Percentiles rank a stretch among this genome's conserved stretches.
Conservation (phyloP, 2,113 vertebrate species). For the Podilymbus podiceps region DNA sequence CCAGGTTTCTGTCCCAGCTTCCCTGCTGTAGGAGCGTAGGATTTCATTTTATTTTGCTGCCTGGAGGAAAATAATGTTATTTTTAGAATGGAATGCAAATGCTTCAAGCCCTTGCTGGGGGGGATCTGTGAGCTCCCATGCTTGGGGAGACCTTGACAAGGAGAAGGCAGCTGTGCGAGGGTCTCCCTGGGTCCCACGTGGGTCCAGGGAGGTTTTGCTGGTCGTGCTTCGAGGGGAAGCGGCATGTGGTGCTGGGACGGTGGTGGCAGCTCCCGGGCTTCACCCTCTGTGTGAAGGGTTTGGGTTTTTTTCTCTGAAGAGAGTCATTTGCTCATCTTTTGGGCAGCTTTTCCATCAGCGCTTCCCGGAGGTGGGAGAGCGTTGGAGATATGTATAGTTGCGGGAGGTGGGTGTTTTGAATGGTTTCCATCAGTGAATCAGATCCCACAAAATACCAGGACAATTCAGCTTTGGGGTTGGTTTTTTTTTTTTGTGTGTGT, state of each 20-base stretch:
- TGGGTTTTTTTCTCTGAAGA: background rate
- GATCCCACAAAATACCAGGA: background rate
- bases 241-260: accelerated
- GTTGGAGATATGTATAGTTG: slow-evolving; percentile 24
- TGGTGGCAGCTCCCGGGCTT: background rate
- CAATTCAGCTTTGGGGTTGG: background rate
- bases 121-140: background rate
- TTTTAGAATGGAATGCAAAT: slow-evolving; percentile 3
- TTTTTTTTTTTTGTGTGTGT: no score
- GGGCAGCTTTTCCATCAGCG: slow-evolving; percentile 39
- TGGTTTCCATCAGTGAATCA: slow-evolving; percentile 58
- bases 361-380: slow-evolving; percentile 47
- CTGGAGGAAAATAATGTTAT: slow-evolving; percentile 24
- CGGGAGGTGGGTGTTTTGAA: slow-evolving; percentile 33
- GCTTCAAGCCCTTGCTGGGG: background rate
- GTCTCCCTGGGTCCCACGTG: accelerated
- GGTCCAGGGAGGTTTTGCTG: background rate
- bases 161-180: background rate
- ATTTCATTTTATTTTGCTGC: slow-evolving; percentile 18
- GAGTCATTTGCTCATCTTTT: slow-evolving; percentile 13
- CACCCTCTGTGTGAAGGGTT: background rate
- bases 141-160: background rate
- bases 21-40: background rate
- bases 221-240: accelerated
- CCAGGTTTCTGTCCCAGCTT: background rate